These are phyloP conservation scores for Drosophila niveifrons DNA, from an alignment of 2,888 invertebrate genomes.

Conservation along the genomic window DNA sequence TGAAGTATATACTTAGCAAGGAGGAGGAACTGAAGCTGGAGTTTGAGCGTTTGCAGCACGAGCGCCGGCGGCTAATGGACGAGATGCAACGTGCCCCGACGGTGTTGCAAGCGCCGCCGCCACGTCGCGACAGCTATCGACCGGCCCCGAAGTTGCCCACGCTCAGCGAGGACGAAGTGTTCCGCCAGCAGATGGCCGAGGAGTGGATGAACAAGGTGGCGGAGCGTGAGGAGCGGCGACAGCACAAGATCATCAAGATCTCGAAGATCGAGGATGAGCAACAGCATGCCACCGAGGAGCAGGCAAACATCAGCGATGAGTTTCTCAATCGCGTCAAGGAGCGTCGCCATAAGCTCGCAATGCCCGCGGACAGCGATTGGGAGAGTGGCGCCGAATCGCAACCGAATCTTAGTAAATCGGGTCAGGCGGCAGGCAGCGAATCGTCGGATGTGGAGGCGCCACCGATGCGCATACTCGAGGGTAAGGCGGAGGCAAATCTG, in stretches of 20 bases:
- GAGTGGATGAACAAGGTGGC: conserved; percentile 93
- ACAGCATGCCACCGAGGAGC: conserved; percentile 54
- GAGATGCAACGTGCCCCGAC: conserved; percentile 78
- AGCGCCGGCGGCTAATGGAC: conserved; percentile 85
- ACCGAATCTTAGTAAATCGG: conserved; percentile 81
- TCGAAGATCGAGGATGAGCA: conserved; percentile 86
- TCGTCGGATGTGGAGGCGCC: conserved; percentile 83
- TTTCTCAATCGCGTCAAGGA: conserved; percentile 92
- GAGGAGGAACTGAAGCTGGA: conserved; percentile 89
- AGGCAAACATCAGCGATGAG: conserved; percentile 89
- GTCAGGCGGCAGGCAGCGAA: conserved; percentile 55
- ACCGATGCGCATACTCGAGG: conserved; percentile 89
- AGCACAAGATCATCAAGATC: conserved; percentile 92
- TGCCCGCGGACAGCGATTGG: conserved; percentile 88
- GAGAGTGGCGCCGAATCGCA: conserved; percentile 87
- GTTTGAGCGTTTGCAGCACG: conserved; percentile 88
- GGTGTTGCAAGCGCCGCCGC: conserved; percentile 62
- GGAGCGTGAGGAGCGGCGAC: conserved; percentile 91
- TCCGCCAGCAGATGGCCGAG: conserved; percentile 93
- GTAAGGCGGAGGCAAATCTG: conserved; percentile 87
- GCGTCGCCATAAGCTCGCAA: conserved; percentile 89
- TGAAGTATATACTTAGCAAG: conserved; percentile 89
- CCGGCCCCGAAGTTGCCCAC: conserved; percentile 84
- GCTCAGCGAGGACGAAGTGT: conserved; percentile 90
- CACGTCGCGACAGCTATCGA: conserved; percentile 77